A percentile compares a stretch with the other conserved stretches of the same genome.
Conservation (phyloP, 2,113 vertebrate species). For the Anas platyrhynchos region DNA sequence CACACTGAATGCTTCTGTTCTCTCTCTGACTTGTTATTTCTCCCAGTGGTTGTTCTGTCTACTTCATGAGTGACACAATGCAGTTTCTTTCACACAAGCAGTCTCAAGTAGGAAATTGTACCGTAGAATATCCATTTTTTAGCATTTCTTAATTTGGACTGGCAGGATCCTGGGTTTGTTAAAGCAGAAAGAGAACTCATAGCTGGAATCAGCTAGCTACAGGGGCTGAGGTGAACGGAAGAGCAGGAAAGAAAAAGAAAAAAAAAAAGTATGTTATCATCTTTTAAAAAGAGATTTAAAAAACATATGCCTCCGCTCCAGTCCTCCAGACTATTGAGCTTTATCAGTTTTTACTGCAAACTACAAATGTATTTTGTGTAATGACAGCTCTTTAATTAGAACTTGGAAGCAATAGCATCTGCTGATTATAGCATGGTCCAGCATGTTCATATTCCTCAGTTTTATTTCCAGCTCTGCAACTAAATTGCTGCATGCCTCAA, state of each 20-base stretch:
- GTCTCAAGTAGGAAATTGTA: conserved; percentile 9
- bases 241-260: not conserved
- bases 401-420: conserved; percentile 51
- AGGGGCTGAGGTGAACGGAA: not conserved
- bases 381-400: conserved; percentile 64
- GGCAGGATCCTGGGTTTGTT: not conserved
- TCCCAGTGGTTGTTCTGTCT: not conserved
- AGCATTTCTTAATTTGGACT: not conserved
- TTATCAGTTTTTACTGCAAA: conserved; percentile 55
- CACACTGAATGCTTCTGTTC: not conserved
- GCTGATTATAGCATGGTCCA: conserved; percentile 50
- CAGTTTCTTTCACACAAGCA: not conserved
- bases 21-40: conserved; percentile 26
- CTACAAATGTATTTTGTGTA: conserved; percentile 41
- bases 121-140: not conserved
- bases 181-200: not conserved
- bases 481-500: conserved; percentile 6
- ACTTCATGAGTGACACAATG: not conserved
- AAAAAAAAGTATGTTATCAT: not conserved
- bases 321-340: conserved; percentile 15
- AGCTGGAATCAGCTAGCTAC: not conserved
- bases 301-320: not conserved
- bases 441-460: conserved; percentile 38
- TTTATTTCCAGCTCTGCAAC: conserved; percentile 61
- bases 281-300: not conserved